Conservation (phyloP, 2,113 vertebrate species). For the Labeo rohita region DNA sequence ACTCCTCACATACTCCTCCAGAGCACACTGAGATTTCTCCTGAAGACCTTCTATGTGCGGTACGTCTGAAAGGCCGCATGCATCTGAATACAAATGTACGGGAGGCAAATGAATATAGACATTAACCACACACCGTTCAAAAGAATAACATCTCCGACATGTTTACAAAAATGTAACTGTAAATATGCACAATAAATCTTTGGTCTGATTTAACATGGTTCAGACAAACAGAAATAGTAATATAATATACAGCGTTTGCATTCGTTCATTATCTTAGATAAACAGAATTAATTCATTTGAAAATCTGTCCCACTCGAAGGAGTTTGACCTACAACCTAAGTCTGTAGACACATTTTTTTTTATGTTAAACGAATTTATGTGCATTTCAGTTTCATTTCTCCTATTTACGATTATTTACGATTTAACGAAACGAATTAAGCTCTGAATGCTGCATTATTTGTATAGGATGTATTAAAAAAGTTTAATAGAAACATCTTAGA, state of each 20-base stretch:
- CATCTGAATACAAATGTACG: conserved; percentile 79
- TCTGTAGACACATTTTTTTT: background rate
- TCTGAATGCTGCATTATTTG: background rate
- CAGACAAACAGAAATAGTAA: background rate
- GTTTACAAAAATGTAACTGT: background rate
- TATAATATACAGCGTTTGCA: background rate
- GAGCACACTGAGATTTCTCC: conserved; percentile 97
- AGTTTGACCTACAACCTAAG: background rate
- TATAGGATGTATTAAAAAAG: background rate
- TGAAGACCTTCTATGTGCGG: conserved; percentile 96
- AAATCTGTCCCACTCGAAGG: background rate
- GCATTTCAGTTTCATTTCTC: background rate
- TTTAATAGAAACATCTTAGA: background rate
- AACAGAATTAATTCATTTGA: background rate
- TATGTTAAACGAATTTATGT: background rate
- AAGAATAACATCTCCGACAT: background rate
- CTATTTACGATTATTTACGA: no score
- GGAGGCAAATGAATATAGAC: background rate
- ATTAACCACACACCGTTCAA: background rate
- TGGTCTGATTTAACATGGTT: background rate
- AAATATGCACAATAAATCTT: background rate
- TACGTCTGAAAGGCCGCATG: conserved; percentile 96
- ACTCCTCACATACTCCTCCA: conserved; percentile 97
- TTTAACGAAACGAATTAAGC: background rate
- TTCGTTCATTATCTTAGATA: background rate